Conservation (phyloP, 2,113 vertebrate genomes). For the pig (Sus scrofa) region DNA sequence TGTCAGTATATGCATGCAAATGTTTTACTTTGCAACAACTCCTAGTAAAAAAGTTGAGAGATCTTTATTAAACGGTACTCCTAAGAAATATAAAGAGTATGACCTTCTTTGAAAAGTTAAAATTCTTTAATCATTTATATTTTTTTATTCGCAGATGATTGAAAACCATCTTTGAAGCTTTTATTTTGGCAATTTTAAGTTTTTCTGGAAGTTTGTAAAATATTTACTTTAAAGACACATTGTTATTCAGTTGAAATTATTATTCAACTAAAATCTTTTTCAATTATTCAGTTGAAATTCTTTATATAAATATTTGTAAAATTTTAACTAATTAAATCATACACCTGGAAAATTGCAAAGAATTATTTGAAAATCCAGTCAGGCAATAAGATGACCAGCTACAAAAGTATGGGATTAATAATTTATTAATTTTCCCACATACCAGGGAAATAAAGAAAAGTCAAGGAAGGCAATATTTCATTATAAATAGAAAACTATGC, state of each 20-base stretch:
- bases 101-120: not conserved
- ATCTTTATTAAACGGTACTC: not conserved
- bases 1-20: constrained; percentile 71
- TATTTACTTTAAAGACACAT: not conserved
- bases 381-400: not conserved
- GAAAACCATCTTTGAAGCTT: not conserved
- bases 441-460: not conserved
- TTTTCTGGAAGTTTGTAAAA: not conserved
- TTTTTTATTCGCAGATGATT: not conserved
- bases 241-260: not conserved
- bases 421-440: not conserved
- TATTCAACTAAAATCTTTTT: not conserved
- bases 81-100: not conserved
- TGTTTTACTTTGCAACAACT: not conserved
- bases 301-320: not conserved
- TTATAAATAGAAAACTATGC: not conserved
- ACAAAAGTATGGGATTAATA: not conserved
- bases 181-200: not conserved
- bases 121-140: not conserved
- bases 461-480: not conserved
- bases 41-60: not conserved
- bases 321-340: not conserved
- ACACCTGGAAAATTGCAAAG: not conserved
- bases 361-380: not conserved
- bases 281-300: not conserved